Evolutionary conservation across 1,140 invertebrate genomes (phyloP).

Genomic region (Tetramorium alpestre): DNA sequence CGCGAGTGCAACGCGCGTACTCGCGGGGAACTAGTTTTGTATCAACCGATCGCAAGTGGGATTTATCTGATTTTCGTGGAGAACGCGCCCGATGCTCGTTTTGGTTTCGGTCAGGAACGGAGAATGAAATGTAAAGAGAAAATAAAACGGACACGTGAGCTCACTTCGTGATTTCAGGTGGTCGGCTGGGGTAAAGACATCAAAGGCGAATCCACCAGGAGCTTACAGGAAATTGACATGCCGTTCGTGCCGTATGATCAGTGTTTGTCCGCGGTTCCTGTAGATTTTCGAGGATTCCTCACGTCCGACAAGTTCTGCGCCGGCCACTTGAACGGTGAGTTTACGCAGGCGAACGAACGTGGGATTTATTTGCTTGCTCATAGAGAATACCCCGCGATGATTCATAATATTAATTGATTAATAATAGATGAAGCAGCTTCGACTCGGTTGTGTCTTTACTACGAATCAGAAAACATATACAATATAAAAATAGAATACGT

Average conservation of each 20-base stretch:
- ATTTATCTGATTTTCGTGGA: neutral
- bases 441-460: neutral
- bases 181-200: constrained; percentile 74
- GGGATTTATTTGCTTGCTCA: neutral
- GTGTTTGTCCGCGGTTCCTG: constrained; percentile 68
- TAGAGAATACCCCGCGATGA: neutral
- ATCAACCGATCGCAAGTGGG: neutral
- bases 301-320: constrained; percentile 77
- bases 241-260: constrained; percentile 70
- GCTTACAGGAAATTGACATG: constrained; percentile 67
- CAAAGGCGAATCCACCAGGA: constrained; percentile 62
- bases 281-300: constrained; percentile 72
- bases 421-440: neutral
- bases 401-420: neutral
- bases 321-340: constrained; percentile 74
- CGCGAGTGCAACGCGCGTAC: neutral
- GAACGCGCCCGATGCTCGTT: neutral
- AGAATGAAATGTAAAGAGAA: constrained; percentile 3
- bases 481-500: neutral
- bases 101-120: neutral
- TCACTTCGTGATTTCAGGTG: constrained; percentile 58
- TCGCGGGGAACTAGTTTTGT: neutral
- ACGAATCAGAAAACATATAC: neutral
- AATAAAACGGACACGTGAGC: neutral
- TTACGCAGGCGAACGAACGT: neutral